Conservation (phyloP, 2,888 invertebrate genomes). For the Phytoseiulus persimilis region DNA sequence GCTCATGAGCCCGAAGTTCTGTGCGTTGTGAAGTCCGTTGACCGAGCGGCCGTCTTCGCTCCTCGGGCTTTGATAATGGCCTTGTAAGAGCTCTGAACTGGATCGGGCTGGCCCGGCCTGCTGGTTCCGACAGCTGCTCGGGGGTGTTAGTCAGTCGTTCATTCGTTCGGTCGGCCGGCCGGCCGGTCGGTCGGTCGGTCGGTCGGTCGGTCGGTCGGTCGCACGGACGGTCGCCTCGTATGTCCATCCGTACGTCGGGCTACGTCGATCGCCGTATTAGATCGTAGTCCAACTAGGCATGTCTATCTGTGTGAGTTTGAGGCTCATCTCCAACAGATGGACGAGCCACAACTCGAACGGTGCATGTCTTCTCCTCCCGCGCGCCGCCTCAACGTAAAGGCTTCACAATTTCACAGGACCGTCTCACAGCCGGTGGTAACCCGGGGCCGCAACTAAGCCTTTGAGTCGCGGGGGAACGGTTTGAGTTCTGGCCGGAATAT, state of each 20-base stretch:
- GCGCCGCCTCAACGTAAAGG: background rate
- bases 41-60: background rate
- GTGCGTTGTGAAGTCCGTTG: background rate
- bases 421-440: conserved; percentile 5
- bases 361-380: background rate
- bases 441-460: background rate
- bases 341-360: background rate
- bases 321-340: background rate
- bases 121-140: background rate
- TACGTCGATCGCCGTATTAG: background rate
- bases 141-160: background rate
- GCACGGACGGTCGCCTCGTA: no score
- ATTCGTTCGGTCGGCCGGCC: no score
- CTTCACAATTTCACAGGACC: background rate
- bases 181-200: no score
- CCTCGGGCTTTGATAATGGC: background rate
- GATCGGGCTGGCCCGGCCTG: background rate
- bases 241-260: no score
- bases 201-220: no score
- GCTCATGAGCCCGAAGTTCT: background rate
- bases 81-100: background rate
- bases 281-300: background rate
- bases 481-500: no score
- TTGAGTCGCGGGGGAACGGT: background rate
- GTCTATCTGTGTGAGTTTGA: background rate